A percentile compares a stretch with the other conserved stretches of the same genome.
These are phyloP conservation scores for Littorina saxatilis DNA, from an alignment of 1,140 invertebrate genomes.

Conservation along the genomic window DNA sequence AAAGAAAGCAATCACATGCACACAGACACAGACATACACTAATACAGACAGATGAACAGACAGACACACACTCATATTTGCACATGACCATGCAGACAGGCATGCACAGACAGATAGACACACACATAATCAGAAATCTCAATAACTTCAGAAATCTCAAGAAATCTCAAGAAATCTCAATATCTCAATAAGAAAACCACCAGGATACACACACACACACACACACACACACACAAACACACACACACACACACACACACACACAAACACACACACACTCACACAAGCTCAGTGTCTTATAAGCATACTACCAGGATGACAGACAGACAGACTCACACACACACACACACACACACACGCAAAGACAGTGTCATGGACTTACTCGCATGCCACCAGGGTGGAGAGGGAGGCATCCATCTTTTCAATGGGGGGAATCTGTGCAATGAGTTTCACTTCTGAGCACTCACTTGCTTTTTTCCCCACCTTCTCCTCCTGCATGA, in stretches of 20 bases:
- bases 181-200: too few relatives aligned
- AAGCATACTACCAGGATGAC: background rate
- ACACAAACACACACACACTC: background rate
- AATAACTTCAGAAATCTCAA: too few relatives aligned
- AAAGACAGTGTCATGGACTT: conserved; percentile 40
- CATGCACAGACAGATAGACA: too few relatives aligned
- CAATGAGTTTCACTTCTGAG: conserved; percentile 82
- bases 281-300: background rate
- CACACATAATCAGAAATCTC: too few relatives aligned
- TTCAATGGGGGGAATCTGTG: conserved; percentile 79
- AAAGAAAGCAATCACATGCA: too few relatives aligned
- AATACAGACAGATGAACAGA: too few relatives aligned
- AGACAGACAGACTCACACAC: conserved; percentile 10
- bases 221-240: conserved; percentile 13
- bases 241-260: background rate
- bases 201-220: background rate
- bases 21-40: too few relatives aligned
- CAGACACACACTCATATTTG: too few relatives aligned
- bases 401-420: conserved; percentile 80
- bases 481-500: conserved; percentile 84
- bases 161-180: too few relatives aligned
- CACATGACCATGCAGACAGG: too few relatives aligned
- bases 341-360: conserved; percentile 22
- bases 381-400: conserved; percentile 75
- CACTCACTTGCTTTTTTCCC: conserved; percentile 81